These are phyloP conservation scores for sheep (Ovis aries) DNA, from an alignment of 2,113 vertebrate genomes.

Conservation along the genomic window ARS-UI_Ramb_v3.0 NC_056068.1:40694501-40695000, in stretches of 20 bases:
- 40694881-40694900: not conserved
- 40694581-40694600: constrained; percentile 49
- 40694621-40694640: not conserved
- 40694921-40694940: not conserved
- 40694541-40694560: constrained; percentile 28
- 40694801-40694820: not conserved
- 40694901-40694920: not conserved
- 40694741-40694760: not conserved
- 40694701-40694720: not conserved
- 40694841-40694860: not conserved
- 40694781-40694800: not conserved
- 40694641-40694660: not conserved
- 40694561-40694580: constrained; percentile 61
- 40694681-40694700: not conserved
- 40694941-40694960: not conserved
- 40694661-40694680: not conserved
- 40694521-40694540: constrained; percentile 9
- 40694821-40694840: not conserved
- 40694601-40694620: constrained; percentile 11
- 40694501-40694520: not conserved
- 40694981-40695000: not conserved
- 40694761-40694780: not conserved
- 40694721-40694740: not conserved
- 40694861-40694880: not conserved
- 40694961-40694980: not conserved